Conservation (phyloP, 2,113 vertebrate species). For the Manacus vitellinus region DNA sequence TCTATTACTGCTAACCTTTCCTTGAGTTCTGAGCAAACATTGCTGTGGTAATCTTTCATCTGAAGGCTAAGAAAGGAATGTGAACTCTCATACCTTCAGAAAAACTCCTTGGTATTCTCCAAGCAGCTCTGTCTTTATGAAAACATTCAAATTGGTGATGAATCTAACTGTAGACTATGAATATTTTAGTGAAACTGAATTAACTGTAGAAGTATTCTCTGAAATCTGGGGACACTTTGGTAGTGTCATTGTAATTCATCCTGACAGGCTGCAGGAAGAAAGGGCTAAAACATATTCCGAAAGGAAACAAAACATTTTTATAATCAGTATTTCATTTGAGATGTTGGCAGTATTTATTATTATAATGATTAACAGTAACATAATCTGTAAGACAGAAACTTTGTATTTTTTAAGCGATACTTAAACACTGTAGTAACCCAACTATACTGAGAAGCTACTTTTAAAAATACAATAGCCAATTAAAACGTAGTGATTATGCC, state of each 20-base stretch:
- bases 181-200: background rate
- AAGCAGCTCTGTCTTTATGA: background rate
- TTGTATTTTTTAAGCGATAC: rapidly evolving
- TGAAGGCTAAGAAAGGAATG: background rate
- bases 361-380: background rate
- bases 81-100: background rate
- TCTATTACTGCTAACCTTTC: background rate
- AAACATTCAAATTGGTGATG: background rate
- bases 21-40: background rate
- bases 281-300: background rate
- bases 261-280: background rate
- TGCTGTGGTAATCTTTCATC: background rate
- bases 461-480: background rate
- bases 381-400: background rate
- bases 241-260: background rate
- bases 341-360: background rate
- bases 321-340: background rate
- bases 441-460: background rate
- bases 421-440: background rate
- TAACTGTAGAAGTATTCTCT: background rate
- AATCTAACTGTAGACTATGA: background rate
- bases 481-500: background rate
- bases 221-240: background rate
- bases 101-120: background rate
- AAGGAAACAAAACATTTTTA: background rate